Percentiles rank a stretch among this genome's conserved stretches.
Conservation (phyloP, 2,888 invertebrate species). For the Ypsolopha scabrella region DNA sequence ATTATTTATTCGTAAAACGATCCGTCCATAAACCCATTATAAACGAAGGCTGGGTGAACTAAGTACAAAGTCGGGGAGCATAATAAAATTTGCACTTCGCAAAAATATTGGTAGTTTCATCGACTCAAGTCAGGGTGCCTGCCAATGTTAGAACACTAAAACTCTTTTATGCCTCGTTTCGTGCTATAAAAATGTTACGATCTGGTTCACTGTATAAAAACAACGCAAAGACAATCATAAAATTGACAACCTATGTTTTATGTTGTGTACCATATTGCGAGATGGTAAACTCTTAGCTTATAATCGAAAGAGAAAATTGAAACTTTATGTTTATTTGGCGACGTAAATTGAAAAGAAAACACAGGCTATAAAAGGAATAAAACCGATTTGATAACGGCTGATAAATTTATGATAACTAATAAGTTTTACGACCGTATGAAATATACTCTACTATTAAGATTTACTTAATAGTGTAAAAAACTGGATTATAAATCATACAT, state of each 20-base stretch:
- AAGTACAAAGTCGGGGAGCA: background rate
- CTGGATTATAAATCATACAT: no score
- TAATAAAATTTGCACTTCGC: conserved; percentile 6
- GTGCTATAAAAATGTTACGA: conserved; percentile 56
- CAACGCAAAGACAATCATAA: conserved; percentile 38
- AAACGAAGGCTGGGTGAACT: background rate
- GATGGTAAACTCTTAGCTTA: background rate
- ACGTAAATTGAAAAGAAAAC: no score
- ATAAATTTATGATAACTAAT: no score
- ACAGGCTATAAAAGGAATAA: no score
- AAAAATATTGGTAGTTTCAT: conserved; percentile 1
- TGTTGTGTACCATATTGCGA: conserved; percentile 9
- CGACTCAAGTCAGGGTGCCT: conserved; percentile 14
- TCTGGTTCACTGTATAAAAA: conserved; percentile 42
- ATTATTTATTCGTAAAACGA: no score
- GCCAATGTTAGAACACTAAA: conserved; percentile 28
- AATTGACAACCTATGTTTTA: conserved; percentile 53
- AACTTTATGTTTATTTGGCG: no score
- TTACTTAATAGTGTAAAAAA: no score
- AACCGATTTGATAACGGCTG: no score
- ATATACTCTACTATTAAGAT: no score
- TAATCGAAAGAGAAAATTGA: background rate
- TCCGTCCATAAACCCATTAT: background rate
- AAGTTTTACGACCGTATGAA: no score
- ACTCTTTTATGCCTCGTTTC: conserved; percentile 41